phyloP scores from a whole-genome alignment of 2,888 invertebrate genomes.

The Cephus pulcher region DNA sequence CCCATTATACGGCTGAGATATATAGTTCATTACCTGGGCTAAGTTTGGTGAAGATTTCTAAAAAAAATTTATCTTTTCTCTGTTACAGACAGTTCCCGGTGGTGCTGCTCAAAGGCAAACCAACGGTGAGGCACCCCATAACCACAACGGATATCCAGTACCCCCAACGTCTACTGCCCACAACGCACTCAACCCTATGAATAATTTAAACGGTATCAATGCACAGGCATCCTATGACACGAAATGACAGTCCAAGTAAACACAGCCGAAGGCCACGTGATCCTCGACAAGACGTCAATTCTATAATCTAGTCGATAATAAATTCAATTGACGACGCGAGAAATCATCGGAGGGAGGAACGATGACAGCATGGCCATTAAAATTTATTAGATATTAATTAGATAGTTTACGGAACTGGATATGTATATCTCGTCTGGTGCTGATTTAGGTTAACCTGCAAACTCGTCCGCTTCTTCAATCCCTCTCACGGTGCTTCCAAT shows the following conservation, averaged over 20 bases:
- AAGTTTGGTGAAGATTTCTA: conserved; percentile 17
- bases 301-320: background rate
- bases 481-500: background rate
- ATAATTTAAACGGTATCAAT: conserved; percentile 62
- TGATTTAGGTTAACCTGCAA: background rate
- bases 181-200: conserved; percentile 59
- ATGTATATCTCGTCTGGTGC: background rate
- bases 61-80: conserved; percentile 7
- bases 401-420: background rate
- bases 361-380: background rate
- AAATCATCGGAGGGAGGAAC: background rate
- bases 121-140: conserved; percentile 57
- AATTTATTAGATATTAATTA: background rate
- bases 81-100: conserved; percentile 53
- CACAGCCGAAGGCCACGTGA: conserved; percentile 28
- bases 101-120: conserved; percentile 53
- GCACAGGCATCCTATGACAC: conserved; percentile 59
- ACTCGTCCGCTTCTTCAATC: background rate
- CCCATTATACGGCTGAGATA: conserved; percentile 8
- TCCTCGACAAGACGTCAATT: conserved; percentile 13
- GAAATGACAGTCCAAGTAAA: conserved; percentile 64
- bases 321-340: background rate
- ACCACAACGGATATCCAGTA: conserved; percentile 62
- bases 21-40: background rate
- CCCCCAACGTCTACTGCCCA: conserved; percentile 56